Evolutionary conservation across 2,113 vertebrate species (phyloP).

Genomic region (Indicator maculatus): DNA sequence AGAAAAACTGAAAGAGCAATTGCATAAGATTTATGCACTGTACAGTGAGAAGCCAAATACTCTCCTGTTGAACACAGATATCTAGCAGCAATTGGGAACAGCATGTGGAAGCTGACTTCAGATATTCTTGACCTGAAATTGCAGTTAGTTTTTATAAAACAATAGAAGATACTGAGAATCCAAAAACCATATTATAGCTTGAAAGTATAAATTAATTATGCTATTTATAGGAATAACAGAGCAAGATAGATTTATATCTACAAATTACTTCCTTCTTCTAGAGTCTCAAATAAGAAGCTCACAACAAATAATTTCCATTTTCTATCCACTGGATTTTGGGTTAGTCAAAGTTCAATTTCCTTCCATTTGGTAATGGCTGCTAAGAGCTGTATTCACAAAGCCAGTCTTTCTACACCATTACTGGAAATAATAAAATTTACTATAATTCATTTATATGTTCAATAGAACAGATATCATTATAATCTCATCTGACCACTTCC

Average conservation of each 20-base stretch:
- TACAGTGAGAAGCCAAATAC: constrained; percentile 68
- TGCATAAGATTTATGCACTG: constrained; percentile 70
- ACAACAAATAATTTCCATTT: constrained; percentile 7
- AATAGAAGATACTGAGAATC: neutral
- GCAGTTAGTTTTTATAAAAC: neutral
- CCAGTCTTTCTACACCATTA: neutral
- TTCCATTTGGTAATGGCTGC: neutral
- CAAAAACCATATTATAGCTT: neutral
- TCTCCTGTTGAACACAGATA: constrained; percentile 38
- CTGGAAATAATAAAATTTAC: neutral
- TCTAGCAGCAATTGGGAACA: constrained; percentile 46
- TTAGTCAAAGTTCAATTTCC: neutral
- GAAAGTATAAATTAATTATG: neutral
- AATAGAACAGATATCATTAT: neutral
- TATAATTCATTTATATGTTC: neutral
- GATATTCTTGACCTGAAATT: constrained; percentile 26
- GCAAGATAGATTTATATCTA: neutral
- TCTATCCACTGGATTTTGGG: neutral
- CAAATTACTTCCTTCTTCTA: neutral
- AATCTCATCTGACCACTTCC: neutral
- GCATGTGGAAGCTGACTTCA: neutral
- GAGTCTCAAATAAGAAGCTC: neutral
- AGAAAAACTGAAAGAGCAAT: constrained; percentile 63
- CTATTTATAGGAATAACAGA: neutral
- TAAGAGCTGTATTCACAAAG: neutral